Evolutionary conservation across 2,797 vertebrate genomes (phyloP).

Genomic region (Micropoecilia bifurca): DNA sequence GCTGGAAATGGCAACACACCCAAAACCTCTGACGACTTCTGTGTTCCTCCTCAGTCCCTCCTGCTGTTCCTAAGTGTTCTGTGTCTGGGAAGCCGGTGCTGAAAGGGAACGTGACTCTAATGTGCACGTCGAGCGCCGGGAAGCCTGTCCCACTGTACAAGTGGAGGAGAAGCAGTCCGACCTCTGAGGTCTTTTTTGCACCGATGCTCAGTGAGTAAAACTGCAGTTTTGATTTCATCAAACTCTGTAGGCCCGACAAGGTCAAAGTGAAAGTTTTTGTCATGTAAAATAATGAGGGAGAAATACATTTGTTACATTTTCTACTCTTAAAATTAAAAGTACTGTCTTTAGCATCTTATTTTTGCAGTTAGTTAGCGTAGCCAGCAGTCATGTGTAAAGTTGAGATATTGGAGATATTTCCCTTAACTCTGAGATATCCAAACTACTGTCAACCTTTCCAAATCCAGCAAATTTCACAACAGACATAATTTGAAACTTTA

Average conservation of each 20-base stretch:
- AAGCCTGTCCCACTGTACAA: slow-evolving; percentile 84
- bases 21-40: neutral
- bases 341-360: neutral
- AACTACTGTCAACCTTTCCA: too few relatives aligned
- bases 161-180: slow-evolving; percentile 82
- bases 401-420: neutral
- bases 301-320: neutral
- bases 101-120: slow-evolving; percentile 86
- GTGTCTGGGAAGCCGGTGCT: slow-evolving; percentile 77
- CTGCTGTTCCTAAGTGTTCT: slow-evolving; percentile 80
- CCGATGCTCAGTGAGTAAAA: slow-evolving; percentile 79
- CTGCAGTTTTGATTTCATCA: neutral
- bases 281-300: neutral
- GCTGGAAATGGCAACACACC: neutral
- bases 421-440: too few relatives aligned
- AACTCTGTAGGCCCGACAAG: neutral
- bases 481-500: neutral
- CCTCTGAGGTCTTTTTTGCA: slow-evolving; percentile 74
- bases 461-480: neutral
- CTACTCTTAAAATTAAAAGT: neutral
- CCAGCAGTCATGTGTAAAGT: neutral
- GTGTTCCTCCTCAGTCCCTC: slow-evolving; percentile 80
- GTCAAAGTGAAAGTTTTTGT: neutral
- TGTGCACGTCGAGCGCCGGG: slow-evolving; percentile 81
- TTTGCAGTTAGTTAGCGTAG: neutral